Evolutionary conservation across 2,888 invertebrate species (phyloP).

Genomic region (Drosophila cognata): DNA sequence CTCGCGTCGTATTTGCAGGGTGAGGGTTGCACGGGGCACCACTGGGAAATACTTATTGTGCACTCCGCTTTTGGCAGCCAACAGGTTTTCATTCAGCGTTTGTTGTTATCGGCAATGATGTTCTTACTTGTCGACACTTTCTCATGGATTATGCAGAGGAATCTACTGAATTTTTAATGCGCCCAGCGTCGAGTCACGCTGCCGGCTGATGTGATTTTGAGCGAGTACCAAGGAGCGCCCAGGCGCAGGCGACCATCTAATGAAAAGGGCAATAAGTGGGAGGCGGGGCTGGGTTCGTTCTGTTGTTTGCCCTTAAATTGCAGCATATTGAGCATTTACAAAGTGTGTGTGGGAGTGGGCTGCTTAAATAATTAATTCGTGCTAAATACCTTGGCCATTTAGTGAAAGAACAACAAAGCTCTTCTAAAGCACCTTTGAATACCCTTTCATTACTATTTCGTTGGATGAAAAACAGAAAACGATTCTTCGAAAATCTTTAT

Average conservation of each 20-base stretch:
- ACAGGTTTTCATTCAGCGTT: conserved; percentile 63
- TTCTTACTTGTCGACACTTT: conserved; percentile 81
- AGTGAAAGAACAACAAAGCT: conserved; percentile 44
- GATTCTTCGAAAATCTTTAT: neutral
- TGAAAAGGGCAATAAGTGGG: conserved; percentile 64
- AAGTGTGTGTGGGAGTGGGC: conserved; percentile 33
- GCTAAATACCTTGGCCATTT: conserved; percentile 82
- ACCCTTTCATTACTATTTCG: conserved; percentile 13
- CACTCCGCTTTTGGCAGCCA: conserved; percentile 57
- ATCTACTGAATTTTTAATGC: conserved; percentile 83
- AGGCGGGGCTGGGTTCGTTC: conserved; percentile 19
- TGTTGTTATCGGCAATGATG: conserved; percentile 73
- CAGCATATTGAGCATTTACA: conserved; percentile 80
- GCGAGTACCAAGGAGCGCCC: conserved; percentile 31
- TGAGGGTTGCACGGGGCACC: conserved; percentile 30
- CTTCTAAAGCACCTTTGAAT: neutral
- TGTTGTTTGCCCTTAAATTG: conserved; percentile 70
- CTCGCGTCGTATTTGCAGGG: conserved; percentile 1
- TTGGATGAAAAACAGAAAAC: neutral
- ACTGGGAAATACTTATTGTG: conserved; percentile 44
- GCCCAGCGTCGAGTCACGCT: conserved; percentile 68
- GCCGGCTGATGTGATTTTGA: conserved; percentile 61
- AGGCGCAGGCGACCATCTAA: conserved; percentile 49
- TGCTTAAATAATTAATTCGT: conserved; percentile 78
- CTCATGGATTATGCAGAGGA: conserved; percentile 84